Evolutionary conservation across 2,888 invertebrate species (phyloP), one percentile per base, ranked within the genome.

Genomic region (Ormyrus pomaceus): DNA sequence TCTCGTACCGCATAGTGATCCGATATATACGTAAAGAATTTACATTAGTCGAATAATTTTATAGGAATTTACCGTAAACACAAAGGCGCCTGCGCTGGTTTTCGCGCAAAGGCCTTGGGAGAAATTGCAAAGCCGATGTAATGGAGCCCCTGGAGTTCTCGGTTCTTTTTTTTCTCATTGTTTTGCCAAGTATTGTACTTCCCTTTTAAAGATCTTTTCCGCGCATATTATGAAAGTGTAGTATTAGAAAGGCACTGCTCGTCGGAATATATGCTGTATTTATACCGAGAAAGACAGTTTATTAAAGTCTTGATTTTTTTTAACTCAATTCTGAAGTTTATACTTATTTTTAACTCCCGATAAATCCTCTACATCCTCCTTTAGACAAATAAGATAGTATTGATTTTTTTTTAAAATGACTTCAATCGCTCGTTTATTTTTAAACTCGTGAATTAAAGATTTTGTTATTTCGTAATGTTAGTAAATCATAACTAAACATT

Each of bases 221-320:
- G 53, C 10, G 50, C 9, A 11, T 58, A 34, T 65, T 19, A 46
- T 58, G 7, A 19, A 46, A 53, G 11, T 64, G 9, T 79, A 69
- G 65, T 55, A 61, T 68, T 73, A 69, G n/a, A 58, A 56, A 19
- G 68, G 55, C 62, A 45, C 55, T 45, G 48, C 56, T 74, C 62
- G 51, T 46, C 48, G 13, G 45, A 71, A 62, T 65, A 65, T 56
- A 68, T 61, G 61, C 59, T 76, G 72, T 77, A 80, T 77, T 80
- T 80, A 73, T 77, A 76, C 73, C 5, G 53, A 65, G 13, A 68
- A 59, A 71, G 11, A 61, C 11, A 56, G 72, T 77, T 77, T 62
- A 73, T 77, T 77, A 80, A 80, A 80, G 58, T 77, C 19, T 75
- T 46, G 11, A 75, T 76, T 76, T 80, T 66, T 71, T 77, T 80